Conservation (phyloP, 2,797 vertebrate genomes). For the Cacajao melanocephalus region DNA sequence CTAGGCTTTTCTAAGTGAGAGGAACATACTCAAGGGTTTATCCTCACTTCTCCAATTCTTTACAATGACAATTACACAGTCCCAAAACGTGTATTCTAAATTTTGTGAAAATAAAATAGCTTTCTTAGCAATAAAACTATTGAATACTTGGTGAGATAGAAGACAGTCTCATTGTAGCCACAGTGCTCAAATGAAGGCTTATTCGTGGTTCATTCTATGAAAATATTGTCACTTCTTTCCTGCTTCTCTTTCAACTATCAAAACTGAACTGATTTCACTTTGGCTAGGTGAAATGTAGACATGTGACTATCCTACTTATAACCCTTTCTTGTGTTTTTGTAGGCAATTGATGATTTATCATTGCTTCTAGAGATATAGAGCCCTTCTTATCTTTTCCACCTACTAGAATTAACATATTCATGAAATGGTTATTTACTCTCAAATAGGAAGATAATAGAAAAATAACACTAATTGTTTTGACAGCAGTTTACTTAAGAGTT, state of each 20-base stretch:
- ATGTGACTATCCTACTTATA: neutral
- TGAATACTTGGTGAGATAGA: neutral
- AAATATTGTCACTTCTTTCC: neutral
- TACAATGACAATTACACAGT: neutral
- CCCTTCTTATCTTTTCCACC: conserved; percentile 84
- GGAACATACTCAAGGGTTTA: neutral
- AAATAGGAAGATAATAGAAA: conserved; percentile 88
- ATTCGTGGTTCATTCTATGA: neutral
- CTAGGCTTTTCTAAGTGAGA: neutral
- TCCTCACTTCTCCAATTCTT: neutral
- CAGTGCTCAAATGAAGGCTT: conserved; percentile 11
- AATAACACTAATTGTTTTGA: conserved; percentile 91
- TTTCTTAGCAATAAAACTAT: neutral
- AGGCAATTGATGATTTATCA: conserved; percentile 79
- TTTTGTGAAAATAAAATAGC: neutral
- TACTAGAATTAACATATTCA: conserved; percentile 89
- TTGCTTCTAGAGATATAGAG: conserved; percentile 72
- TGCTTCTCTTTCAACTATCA: conserved; percentile 29
- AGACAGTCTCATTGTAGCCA: neutral
- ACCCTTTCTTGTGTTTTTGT: conserved; percentile 66
- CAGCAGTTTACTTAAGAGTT: conserved; percentile 86
- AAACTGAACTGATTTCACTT: conserved; percentile 40
- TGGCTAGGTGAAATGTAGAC: conserved; percentile 24
- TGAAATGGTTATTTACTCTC: conserved; percentile 88
- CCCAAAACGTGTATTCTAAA: conserved; percentile 5